Base-by-base conservation (phyloP, 2,797 vertebrate species). In the Triplophysa bombifrons region DNA sequence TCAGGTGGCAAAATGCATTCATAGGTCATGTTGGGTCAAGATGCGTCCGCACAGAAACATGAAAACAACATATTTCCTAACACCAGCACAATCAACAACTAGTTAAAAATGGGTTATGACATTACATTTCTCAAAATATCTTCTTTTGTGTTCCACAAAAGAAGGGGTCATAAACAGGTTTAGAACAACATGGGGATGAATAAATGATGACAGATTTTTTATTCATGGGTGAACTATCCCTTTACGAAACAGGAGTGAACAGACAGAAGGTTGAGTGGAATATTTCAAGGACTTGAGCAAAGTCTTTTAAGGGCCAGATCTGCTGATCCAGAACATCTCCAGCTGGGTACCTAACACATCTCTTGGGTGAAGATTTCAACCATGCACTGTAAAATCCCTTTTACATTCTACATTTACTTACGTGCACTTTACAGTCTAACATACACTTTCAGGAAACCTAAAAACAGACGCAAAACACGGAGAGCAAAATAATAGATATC, bases 1-100 rank as follows among this genome's bases (percentile, higher is more conserved):
- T 61, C 25, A 17, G 48, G 34, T 34, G 65, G 41, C 78, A 58
- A 68, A 69, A 64, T 68, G 67, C 74, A 65, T n/a, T 66, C 34
- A 79, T 25, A 50, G 22, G 53, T 76, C 60, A 78, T 7, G 60
- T 66, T 25, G 3, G 76, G 68, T 72, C 72, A 67, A 16, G 34
- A 68, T 56, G 41, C 55, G 3, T 41, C 53, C 51, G 51, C 50
- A 30, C 41, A 46, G 14, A 58, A 60, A 48, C 64, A 16, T 68
- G 19, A 19, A 63, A 11, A 30, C 4, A 60, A 56, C 0, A 0
- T 17, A 65, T 66, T 55, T 51, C n/a, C 56, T 20, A 48, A 58
- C 12, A 63, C 5, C 20, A 60, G 65, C 25, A 77, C 17, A 50
- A 67, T 22, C 27, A 69, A 27, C 7, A 20, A 46, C 27, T 5